phyloP scores from a whole-genome alignment of 2,113 vertebrate species.

The Psettodes erumei region DNA sequence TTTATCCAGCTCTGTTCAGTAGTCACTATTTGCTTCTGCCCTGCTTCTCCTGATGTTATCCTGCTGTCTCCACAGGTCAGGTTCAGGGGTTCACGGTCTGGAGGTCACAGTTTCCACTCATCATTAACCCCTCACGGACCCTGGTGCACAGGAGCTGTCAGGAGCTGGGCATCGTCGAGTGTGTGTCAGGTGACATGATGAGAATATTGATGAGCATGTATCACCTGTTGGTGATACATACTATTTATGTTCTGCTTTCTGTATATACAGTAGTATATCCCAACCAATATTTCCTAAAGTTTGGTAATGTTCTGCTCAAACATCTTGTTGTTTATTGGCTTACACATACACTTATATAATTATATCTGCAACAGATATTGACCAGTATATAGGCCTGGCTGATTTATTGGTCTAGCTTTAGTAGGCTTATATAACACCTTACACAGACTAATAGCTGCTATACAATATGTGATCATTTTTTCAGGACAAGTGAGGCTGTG shows the following conservation, averaged over 20 bases:
- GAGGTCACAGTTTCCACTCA: conserved; percentile 58
- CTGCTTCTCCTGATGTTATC: conserved; percentile 43
- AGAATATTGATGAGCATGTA: conserved; percentile 38
- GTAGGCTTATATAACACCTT: too few relatives aligned
- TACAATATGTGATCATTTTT: too few relatives aligned
- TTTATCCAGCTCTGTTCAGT: conserved; percentile 41
- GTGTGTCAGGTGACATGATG: conserved; percentile 42
- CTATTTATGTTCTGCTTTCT: too few relatives aligned
- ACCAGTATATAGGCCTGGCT: background rate
- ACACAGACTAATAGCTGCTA: background rate
- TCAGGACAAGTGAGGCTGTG: too few relatives aligned
- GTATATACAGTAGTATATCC: background rate
- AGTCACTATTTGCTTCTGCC: conserved; percentile 40
- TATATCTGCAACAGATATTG: background rate
- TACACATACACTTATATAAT: background rate
- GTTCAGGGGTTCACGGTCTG: conserved; percentile 69
- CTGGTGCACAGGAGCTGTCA: conserved; percentile 62
- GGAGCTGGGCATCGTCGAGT: too few relatives aligned
- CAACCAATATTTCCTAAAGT: background rate
- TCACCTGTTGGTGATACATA: background rate
- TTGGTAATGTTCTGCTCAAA: background rate
- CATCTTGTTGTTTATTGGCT: background rate
- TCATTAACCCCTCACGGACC: conserved; percentile 58
- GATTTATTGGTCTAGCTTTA: background rate
- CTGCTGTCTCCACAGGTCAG: conserved; percentile 60